phyloP scores from a whole-genome alignment of 1,140 invertebrate genomes.

The Ostrea denselamellosa region DNA sequence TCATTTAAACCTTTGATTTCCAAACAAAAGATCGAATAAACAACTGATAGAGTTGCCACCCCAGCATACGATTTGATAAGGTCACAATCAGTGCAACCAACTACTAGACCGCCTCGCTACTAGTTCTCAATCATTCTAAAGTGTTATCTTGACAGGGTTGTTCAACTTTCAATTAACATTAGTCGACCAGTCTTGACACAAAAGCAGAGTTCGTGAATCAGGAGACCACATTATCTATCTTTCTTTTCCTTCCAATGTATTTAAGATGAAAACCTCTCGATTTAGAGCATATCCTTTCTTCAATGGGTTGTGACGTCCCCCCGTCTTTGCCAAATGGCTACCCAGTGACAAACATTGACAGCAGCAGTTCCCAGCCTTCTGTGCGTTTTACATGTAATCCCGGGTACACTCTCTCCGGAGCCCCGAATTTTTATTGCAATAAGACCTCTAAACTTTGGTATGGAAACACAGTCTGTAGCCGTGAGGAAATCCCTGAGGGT shows the following conservation, averaged over 20 bases:
- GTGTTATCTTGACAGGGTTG: background rate
- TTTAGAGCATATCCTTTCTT: background rate
- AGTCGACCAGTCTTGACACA: background rate
- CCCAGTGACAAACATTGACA: background rate
- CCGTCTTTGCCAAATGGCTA: constrained; percentile 31
- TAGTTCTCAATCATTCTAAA: background rate
- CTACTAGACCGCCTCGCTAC: background rate
- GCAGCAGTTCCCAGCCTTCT: background rate
- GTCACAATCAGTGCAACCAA: background rate
- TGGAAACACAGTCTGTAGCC: constrained; percentile 22
- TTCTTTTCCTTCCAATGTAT: background rate
- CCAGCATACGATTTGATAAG: background rate
- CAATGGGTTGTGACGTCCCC: constrained; percentile 6
- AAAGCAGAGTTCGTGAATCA: background rate
- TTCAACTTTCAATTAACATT: background rate
- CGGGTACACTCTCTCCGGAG: background rate
- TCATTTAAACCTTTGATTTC: background rate
- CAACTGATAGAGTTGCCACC: background rate
- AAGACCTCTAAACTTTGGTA: background rate
- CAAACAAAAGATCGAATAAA: background rate
- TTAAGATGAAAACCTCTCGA: background rate
- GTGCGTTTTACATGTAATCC: background rate
- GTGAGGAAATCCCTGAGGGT: background rate
- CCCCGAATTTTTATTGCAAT: background rate
- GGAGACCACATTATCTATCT: background rate